Conservation (phyloP, 2,797 vertebrate genomes). For the Sardinella longiceps region DNA sequence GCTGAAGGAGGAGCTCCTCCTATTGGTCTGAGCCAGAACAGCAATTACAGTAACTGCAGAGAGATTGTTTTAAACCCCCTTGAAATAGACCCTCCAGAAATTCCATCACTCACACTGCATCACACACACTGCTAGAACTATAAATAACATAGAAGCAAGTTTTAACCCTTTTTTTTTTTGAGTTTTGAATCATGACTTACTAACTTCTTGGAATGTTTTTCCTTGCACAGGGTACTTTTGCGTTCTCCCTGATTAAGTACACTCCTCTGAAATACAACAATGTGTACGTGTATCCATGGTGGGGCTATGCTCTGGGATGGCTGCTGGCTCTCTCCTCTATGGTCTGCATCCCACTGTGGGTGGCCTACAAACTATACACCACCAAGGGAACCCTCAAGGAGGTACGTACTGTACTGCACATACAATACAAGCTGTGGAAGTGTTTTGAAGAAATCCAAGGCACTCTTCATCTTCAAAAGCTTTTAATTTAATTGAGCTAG, state of each 20-base stretch:
- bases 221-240: slow-evolving; percentile 85
- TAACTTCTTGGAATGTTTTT: neutral
- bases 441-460: no score
- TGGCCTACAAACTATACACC: slow-evolving; percentile 77
- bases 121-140: neutral
- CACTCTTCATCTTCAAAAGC: no score
- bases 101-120: neutral
- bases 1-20: neutral
- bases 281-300: slow-evolving; percentile 92
- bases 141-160: neutral
- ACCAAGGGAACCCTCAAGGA: slow-evolving; percentile 87
- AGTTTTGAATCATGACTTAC: no score
- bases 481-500: no score
- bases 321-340: slow-evolving; percentile 92
- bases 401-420: slow-evolving; percentile 80
- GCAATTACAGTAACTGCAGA: neutral
- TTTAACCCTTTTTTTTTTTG: no score
- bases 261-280: slow-evolving; percentile 95
- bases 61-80: neutral
- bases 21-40: neutral
- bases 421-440: no score
- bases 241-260: slow-evolving; percentile 94
- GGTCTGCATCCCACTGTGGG: slow-evolving; percentile 88
- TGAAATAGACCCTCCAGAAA: neutral
- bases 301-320: slow-evolving; percentile 93